A percentile compares a stretch with the other conserved stretches of the same genome.
phyloP scores from a whole-genome alignment of 2,797 vertebrate genomes.

The Chelidonichthys spinosus region DNA sequence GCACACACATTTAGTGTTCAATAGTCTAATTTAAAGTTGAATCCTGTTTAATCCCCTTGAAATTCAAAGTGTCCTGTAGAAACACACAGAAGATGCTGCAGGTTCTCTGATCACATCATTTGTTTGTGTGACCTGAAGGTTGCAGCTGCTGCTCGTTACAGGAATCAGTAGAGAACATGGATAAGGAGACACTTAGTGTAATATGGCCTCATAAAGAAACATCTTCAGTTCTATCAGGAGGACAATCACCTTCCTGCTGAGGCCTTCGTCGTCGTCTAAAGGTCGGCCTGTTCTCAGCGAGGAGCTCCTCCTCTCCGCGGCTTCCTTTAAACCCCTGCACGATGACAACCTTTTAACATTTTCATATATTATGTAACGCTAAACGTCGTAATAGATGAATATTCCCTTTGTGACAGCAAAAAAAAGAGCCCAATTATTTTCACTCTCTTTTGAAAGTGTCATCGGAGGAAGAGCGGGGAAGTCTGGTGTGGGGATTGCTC shows the following conservation, averaged over 20 bases:
- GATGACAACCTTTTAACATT: constrained; percentile 20
- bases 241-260: constrained; percentile 14
- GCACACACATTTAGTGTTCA: not conserved
- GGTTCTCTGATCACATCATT: not conserved
- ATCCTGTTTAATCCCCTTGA: too few relatives aligned
- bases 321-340: constrained; percentile 7
- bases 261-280: constrained; percentile 33
- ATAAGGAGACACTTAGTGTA: constrained; percentile 1
- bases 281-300: not conserved
- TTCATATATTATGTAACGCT: constrained; percentile 25
- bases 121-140: not conserved
- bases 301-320: not conserved
- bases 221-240: not conserved
- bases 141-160: not conserved
- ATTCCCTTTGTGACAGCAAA: constrained; percentile 20
- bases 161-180: not conserved
- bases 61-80: not conserved
- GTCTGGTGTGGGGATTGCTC: constrained; percentile 69
- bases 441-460: constrained; percentile 42
- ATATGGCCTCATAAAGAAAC: not conserved
- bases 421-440: constrained; percentile 40
- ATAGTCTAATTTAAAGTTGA: not conserved
- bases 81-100: not conserved
- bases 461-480: constrained; percentile 59
- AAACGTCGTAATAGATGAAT: constrained; percentile 35